Evolutionary conservation across 2,797 vertebrate species (phyloP), one percentile per base, ranked within the genome.

Genomic region (Avahi laniger): DNA sequence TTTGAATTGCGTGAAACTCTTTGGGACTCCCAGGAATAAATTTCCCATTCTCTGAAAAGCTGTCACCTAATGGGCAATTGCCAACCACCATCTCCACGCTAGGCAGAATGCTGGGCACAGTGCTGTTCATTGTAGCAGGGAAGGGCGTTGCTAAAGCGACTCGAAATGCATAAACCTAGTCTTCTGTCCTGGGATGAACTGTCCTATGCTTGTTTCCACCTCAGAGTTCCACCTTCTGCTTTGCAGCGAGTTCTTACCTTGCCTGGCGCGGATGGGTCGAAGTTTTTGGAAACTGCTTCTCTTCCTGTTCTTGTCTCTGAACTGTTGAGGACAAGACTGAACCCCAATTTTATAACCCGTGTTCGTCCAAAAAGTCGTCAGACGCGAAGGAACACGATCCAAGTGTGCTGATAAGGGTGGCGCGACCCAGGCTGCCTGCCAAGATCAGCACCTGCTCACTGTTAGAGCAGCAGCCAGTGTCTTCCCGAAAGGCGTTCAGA

Each of bases 161-260:
- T 30, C 1, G 28, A 52, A 52, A 50, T 17, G 28, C 57, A 14
- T 33, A 70, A 75, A 14, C 28, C 35, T 30, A 5, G 7, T 9
- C 33, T 15, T 33, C 3, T 1, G 8, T 85, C 24, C 38, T 75
- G 9, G 38, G 4, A 22, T 2, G 4, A 79, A 4, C 46, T 35
- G 22, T n/a, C 20, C 52, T 30, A 0, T 43, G n/a, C 10, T 59
- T 43, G 7, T 46, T 63, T 28, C 82, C 0, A 28, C 2, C 43
- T 63, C 38, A 1, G 28, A 57, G n/a, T n/a, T 76, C 2, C 0
- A 38, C 59, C 20, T 35, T 54, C 17, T 61, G 48, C 81, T 35
- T 52, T 13, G 54, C 52, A 41, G 75, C 0, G 41, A 81, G 48
- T 73, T 93, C 97, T 97, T 97, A 98, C 97, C 97, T 97, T 73